Percentiles rank a stretch among this genome's conserved stretches.
These are phyloP conservation scores for Zonitis immaculata DNA, from an alignment of 2,888 invertebrate species.

Conservation along the genomic window DNA sequence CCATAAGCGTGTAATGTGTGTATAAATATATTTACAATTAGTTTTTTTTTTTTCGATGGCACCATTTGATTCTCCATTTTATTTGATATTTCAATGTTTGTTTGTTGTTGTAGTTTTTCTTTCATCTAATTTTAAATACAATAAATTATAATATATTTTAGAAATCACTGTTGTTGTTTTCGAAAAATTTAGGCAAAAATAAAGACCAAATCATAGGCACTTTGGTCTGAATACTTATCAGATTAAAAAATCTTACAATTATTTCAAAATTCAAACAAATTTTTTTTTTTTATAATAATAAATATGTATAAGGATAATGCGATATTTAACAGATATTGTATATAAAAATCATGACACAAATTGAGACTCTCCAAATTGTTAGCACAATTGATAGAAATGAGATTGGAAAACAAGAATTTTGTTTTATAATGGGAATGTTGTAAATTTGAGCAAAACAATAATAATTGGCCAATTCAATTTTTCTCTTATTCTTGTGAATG, in stretches of 20 bases:
- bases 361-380: conserved; percentile 1
- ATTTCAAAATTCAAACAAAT: conserved; percentile 11
- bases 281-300: conserved; percentile 13
- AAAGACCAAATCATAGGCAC: conserved; percentile 43
- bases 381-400: conserved; percentile 6
- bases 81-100: conserved; percentile 8
- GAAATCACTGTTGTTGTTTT: conserved; percentile 3
- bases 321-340: background rate
- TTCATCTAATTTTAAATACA: conserved; percentile 10
- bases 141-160: conserved; percentile 14
- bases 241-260: conserved; percentile 1
- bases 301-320: background rate
- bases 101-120: conserved; percentile 5
- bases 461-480: background rate
- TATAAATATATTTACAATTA: conserved; percentile 38
- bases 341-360: conserved; percentile 17
- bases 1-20: conserved; percentile 30
- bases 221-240: conserved; percentile 38
- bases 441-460: conserved; percentile 2
- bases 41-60: conserved; percentile 35
- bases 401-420: background rate
- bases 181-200: background rate
- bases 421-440: background rate
- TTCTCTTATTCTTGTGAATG: no score
- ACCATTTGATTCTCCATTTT: conserved; percentile 38